Evolutionary conservation across 2,888 invertebrate species (phyloP), one percentile per base, ranked within the genome.

Genomic region (Dryobota labecula): DNA sequence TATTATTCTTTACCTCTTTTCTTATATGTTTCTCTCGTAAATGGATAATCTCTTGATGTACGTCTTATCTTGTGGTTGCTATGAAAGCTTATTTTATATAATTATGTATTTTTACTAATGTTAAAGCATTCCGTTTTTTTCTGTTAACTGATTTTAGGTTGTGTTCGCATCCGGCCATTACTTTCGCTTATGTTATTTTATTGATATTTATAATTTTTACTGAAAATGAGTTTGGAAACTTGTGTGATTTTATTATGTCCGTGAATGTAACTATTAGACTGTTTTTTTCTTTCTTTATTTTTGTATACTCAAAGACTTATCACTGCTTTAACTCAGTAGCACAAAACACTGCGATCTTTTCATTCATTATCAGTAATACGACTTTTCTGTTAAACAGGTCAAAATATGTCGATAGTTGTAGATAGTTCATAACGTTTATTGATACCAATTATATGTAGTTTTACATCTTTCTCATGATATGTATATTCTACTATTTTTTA

Each of bases 161-260:
- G 93, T 93, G 92, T 92, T 88, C 24, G 43, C 70, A 78, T 90
- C 92, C 91, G 89, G 91, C 92, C 92, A 88, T 85, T 80, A 51
- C n/a, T 75, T 88, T 85, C 67, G 67, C 53, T 74, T 49, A 67
- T 53, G 15, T 53, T 78, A 78, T 78, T 77, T 70, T 45, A 57
- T 41, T 70, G 30, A 70, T 70, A 82, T 69, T 70, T 72, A 30
- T 83, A 43, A 60, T 58, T 61, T 61, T 56, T 62, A 65, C 33
- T 53, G 15, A 69, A 51, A 36, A 64, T 49, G 20, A 43, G 41
- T 43, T 73, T 54, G 7, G 27, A 36, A 70, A 53, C 43, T 60
- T 68, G 27, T 65, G 30, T 72, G 47, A 53, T 47, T 49, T 47
- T 57, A 66, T 47, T 49, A 67, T 80, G 49, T 58, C 47, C 24